Base-by-base conservation (phyloP, 2,113 vertebrate species). In the Muntiacus muntjak region DNA sequence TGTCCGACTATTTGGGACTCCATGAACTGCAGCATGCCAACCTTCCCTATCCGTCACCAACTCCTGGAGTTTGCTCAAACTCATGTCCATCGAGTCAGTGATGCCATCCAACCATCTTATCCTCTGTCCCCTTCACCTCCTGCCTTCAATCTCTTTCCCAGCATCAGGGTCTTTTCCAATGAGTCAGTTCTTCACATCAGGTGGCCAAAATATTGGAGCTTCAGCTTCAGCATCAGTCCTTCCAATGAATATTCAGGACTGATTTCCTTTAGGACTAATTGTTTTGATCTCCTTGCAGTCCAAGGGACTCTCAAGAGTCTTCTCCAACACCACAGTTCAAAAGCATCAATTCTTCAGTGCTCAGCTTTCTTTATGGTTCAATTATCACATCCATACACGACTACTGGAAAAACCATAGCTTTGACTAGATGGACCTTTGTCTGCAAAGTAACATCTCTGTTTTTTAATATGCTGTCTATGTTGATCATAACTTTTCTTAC, bases 371-470 rank as follows among this genome's bases (percentile, higher is more conserved):
- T 36, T 71, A 71, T 36, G 17, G 64, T 67, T 17, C 17, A 67
- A 0, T 21, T 36, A 67, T 36, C n/a, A 36, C n/a, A 71, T 36
- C n/a, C 17, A 71, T 36, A 36, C 1, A 0, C 36, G 64, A 36
- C 64, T 71, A 36, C 9, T 36, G n/a, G 64, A 71, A 71, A 71
- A 71, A 71, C 64, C 64, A 36, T 36, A 71, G n/a, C 64, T 36
- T 71, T 71, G n/a, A 36, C 33, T n/a, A 67, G 7, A n/a, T 21
- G n/a, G 64, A 71, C 17, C n/a, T 67, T 36, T 71, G 17, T 6
- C 17, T 71, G 17, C n/a, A 71, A 71, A 71, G n/a, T 36, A 17
- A 71, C 11, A 1, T 21, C 17, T 71, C n/a, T 71, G 17, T n/a
- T 23, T 71, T 21, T 71, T 71, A 36, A 36, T 36, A 71, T 71